Base-by-base conservation (phyloP, 2,888 invertebrate species). In the Campopleginae sp. region DNA sequence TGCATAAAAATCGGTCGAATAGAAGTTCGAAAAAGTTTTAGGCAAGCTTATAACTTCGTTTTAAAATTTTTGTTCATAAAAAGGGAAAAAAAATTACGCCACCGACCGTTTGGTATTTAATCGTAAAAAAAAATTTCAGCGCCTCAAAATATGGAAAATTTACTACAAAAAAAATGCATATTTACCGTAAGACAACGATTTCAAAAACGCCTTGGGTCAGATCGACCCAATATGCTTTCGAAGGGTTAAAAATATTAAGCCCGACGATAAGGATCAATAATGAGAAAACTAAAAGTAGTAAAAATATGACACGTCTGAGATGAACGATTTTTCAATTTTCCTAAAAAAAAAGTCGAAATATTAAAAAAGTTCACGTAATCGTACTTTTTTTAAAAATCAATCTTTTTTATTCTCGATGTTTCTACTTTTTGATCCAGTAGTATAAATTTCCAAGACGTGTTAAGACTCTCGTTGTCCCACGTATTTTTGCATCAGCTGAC, bases 301-400 rank as follows among this genome's bases (percentile, higher is more conserved):
- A 63, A 63, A 38, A 33, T n/a, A n/a, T 17, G n/a, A 63, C 23
- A n/a, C 33, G 6, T 63, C 76, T 2, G 27, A 4, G 17, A 19
- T 17, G 63, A n/a, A 12, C 17, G 46, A 75, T 61, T 70, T 54
- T 81, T 66, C 12, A 58, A 58, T 5, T 27, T 58, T 27, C 2
- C 4, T 27, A 27, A 23, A 12, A 58, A 42, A 10, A 48, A 54
- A 58, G 14, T 27, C 27, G 6, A 58, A 27, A 27, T n/a, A n/a
- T n/a, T n/a, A n/a, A 6, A 27, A 27, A 58, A 58, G 27, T 4
- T 0, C 23, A 8, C 4, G 10, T 12, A 58, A 58, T 14, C 14
- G 27, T n/a, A 27, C 12, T 14, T 58, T 27, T 27, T 58, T 58
- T 38, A 27, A n/a, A 19, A 5, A 54, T 33, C 33, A 38, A 10